Conservation (phyloP, 2,888 invertebrate species). For the Tanytarsus gracilentus region DNA sequence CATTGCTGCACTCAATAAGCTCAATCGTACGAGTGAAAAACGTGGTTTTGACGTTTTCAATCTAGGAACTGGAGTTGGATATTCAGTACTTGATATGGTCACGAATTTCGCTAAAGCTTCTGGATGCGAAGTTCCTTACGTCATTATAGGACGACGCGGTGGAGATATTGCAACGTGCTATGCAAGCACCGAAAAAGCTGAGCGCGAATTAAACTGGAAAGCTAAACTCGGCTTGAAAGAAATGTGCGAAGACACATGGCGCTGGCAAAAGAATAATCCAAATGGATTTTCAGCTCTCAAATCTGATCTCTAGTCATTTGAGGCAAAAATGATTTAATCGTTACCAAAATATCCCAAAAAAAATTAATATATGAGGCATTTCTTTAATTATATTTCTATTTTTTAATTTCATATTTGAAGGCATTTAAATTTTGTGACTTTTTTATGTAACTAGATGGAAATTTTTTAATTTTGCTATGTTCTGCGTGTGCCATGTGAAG, state of each 20-base stretch:
- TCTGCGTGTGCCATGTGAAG: too few relatives aligned
- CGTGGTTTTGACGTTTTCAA: constrained; percentile 76
- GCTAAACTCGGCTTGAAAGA: constrained; percentile 59
- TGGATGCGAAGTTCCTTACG: constrained; percentile 64
- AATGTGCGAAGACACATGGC: constrained; percentile 80
- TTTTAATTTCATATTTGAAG: background rate
- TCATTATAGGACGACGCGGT: constrained; percentile 64
- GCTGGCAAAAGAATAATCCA: constrained; percentile 89
- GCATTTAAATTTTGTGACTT: background rate
- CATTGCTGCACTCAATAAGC: constrained; percentile 76
- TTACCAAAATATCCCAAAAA: constrained; percentile 8
- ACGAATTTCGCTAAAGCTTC: constrained; percentile 82
- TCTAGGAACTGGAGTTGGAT: constrained; percentile 83
- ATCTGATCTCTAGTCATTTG: constrained; percentile 13
- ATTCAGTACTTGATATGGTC: constrained; percentile 81
- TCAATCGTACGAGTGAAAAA: constrained; percentile 62
- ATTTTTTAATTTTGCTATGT: too few relatives aligned
- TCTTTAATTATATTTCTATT: background rate
- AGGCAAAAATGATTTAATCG: background rate
- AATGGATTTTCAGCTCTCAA: constrained; percentile 53
- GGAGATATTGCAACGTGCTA: constrained; percentile 89
- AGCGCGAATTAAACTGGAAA: constrained; percentile 75
- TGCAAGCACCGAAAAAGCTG: constrained; percentile 75
- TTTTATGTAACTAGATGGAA: too few relatives aligned
- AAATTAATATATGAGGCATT: background rate